Evolutionary conservation across 2,888 invertebrate species (phyloP).

Genomic region (Linyphia triangularis): DNA sequence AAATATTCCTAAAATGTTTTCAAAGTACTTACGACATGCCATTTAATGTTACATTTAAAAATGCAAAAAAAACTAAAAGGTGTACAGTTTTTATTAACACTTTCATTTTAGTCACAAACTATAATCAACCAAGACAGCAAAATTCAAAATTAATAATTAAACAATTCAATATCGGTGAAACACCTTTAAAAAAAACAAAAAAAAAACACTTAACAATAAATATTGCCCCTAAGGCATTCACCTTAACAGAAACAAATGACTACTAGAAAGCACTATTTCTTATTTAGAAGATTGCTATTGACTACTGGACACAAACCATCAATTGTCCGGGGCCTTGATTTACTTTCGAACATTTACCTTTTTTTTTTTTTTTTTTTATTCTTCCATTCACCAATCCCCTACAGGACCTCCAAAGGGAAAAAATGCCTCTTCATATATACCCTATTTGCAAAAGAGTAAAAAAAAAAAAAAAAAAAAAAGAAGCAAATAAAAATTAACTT

Average conservation of each 20-base stretch:
- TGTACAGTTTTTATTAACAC: no score
- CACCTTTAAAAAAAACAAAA: background rate
- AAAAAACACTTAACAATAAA: slow-evolving; percentile 15
- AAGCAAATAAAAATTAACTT: slow-evolving; percentile 30
- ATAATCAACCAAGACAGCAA: no score
- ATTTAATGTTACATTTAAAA: no score
- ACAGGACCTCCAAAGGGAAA: background rate
- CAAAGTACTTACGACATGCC: no score
- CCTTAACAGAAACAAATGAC: slow-evolving; percentile 36
- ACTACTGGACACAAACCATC: slow-evolving; percentile 46
- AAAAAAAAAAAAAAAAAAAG: background rate
- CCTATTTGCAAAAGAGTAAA: slow-evolving; percentile 38
- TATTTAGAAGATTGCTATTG: slow-evolving; percentile 64
- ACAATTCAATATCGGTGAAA: background rate
- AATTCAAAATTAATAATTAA: no score
- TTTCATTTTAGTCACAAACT: background rate
- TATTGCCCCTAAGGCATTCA: slow-evolving; percentile 5
- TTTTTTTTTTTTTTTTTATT: background rate
- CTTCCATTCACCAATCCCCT: background rate
- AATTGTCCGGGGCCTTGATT: slow-evolving; percentile 45
- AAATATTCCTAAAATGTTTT: no score
- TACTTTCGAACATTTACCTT: slow-evolving; percentile 22
- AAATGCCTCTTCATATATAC: slow-evolving; percentile 35
- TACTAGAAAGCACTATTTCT: slow-evolving; percentile 40
- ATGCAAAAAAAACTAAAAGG: no score